Evolutionary conservation across 1,140 invertebrate genomes (phyloP), one percentile per base, ranked within the genome.

Genomic region (Varroa destructor): DNA sequence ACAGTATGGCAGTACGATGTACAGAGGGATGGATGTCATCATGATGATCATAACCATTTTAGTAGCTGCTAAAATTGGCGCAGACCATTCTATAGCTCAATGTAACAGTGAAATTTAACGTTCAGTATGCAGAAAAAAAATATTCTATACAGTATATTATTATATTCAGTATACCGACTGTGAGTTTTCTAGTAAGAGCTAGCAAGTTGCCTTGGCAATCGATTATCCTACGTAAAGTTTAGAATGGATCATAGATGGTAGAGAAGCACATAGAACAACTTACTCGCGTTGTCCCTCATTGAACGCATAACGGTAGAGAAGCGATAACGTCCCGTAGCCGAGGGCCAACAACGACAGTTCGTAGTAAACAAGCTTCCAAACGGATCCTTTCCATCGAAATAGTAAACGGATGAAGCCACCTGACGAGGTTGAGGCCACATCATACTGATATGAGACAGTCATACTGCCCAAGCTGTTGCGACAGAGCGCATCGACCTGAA

Each of bases 321-420:
- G 82, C 79, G 91, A 93, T 76, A 97, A 88, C 73, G 85, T 82
- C 79, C 89, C 90, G 82, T 94, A 97, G 72, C 91, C 79, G 73
- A 86, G 81, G 76, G 91, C 83, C 81, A 93, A 97, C 55, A 91
- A 88, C 76, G 94, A 79, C 73, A 95, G 83, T 83, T 97, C 93
- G 75, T 90, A 85, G 88, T 91, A 97, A 64, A 97, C 87, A 77
- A 96, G 81, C 84, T 97, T 97, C 84, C 96, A 97, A n/a, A 97
- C 89, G 78, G 92, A 96, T 75, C 93, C 93, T 78, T 88, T 84
- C 93, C 93, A 97, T 86, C 91, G 91, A 84, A 77, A 87, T 6
- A 89, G 79, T 5, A 89, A 81, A 67, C 85, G 81, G 46, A 86
- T 85, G 78, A 88, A 88, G 37, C 86, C 86, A 70, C 85, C 85